phyloP scores from a whole-genome alignment of 1,140 invertebrate genomes.

The Drosophila saltans region DNA sequence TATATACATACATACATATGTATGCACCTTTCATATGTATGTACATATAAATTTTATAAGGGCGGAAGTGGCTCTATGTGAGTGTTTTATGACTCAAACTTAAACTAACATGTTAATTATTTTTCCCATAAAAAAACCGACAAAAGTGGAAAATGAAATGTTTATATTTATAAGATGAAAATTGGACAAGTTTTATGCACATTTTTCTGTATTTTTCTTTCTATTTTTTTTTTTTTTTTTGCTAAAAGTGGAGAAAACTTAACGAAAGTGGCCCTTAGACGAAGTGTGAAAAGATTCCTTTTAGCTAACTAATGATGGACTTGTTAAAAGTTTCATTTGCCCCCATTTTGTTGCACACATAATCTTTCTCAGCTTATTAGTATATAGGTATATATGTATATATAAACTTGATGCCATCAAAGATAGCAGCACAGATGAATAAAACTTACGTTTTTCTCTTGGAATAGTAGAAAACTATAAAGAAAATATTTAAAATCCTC shows the following conservation, averaged over 20 bases:
- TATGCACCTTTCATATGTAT: slow-evolving; percentile 28
- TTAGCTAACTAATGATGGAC: slow-evolving; percentile 16
- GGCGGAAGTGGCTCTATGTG: background rate
- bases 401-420: too few relatives aligned
- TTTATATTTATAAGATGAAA: slow-evolving; percentile 28
- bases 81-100: slow-evolving; percentile 39
- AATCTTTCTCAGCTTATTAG: too few relatives aligned
- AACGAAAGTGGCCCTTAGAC: slow-evolving; percentile 4
- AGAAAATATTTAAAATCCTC: too few relatives aligned
- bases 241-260: background rate
- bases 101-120: slow-evolving; percentile 65
- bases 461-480: too few relatives aligned
- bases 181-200: slow-evolving; percentile 44
- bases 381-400: too few relatives aligned
- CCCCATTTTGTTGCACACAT: too few relatives aligned
- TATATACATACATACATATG: slow-evolving; percentile 15
- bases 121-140: slow-evolving; percentile 43
- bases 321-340: slow-evolving; percentile 7
- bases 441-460: too few relatives aligned
- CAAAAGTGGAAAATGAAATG: slow-evolving; percentile 28
- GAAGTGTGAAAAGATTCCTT: slow-evolving; percentile 33
- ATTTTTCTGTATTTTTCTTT: slow-evolving; percentile 9
- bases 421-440: too few relatives aligned
- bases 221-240: background rate
- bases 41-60: slow-evolving; percentile 5